Base-by-base conservation (phyloP, 2,888 invertebrate species). In the Trichopoda pennipes region DNA sequence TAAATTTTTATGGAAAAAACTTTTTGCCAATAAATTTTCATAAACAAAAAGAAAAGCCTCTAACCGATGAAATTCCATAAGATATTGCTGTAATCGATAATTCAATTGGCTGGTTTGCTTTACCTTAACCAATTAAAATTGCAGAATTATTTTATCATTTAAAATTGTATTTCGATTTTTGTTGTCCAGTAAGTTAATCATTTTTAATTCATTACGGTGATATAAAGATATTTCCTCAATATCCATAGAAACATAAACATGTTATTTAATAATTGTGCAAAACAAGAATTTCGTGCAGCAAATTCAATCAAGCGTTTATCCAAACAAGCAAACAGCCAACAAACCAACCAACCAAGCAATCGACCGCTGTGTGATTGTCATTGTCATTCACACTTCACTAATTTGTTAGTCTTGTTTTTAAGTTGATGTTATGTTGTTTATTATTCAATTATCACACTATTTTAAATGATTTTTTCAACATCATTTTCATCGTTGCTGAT, bases 311-410 rank as follows among this genome's bases (percentile, higher is more conserved):
- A 19, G 47, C 53, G 63, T 38, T 44, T 44, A 69, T 28, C 12
- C 64, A 56, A 17, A 21, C 44, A 49, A 21, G 16, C 44, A 38
- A 12, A 10, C 16, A 44, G 4, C 44, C 16, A 44, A 44, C 3
- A 61, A 38, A 6, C n/a, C 42, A 56, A 49, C 16, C 38, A 70
- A 19, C 14, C 44, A 47, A 17, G 44, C n/a, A 51, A 68, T 72
- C 72, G 28, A 44, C 70, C 47, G 58, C 64, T 73, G 61, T 64
- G 74, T 49, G 42, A 75, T 64, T 81, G 74, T 74, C 70, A 60
- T 60, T 78, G 78, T 78, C 69, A 66, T 78, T 81, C 58, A 78
- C 78, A 75, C 74, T 81, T 74, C 58, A 70, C 47, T 81, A 78
- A 81, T 74, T 78, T 78, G 74, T 78, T 81, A 49, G 55, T 64